Evolutionary conservation across 2,113 vertebrate genomes (phyloP).

Genomic region (Colius striatus): DNA sequence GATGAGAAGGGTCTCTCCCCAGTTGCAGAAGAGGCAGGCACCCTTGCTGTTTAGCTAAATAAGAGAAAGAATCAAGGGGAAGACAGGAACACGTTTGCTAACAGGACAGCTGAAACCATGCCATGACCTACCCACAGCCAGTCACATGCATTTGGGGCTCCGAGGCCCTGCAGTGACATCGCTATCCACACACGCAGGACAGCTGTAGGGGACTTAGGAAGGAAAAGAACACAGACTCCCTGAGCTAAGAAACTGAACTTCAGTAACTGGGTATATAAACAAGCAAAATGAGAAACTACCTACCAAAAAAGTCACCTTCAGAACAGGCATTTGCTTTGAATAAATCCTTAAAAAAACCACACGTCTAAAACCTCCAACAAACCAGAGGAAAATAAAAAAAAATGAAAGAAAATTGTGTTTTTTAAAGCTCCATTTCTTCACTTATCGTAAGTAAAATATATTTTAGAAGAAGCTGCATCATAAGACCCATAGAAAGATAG

Average conservation of each 20-base stretch:
- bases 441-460: background rate
- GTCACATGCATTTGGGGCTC: fast-evolving
- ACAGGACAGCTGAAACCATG: background rate
- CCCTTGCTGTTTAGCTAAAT: background rate
- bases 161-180: background rate
- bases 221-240: background rate
- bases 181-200: background rate
- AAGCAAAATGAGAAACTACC: background rate
- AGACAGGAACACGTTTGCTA: background rate
- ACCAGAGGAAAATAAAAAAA: background rate
- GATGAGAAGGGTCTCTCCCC: background rate
- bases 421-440: background rate
- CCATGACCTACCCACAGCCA: background rate
- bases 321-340: background rate
- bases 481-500: background rate
- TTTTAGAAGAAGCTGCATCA: background rate
- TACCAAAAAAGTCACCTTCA: background rate
- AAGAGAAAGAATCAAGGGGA: background rate
- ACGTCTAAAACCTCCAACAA: background rate
- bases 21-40: background rate
- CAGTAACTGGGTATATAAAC: background rate
- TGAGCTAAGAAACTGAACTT: background rate
- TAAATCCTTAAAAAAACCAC: background rate
- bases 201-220: background rate
- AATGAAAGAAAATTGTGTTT: background rate